Evolutionary conservation across 1,140 invertebrate genomes (phyloP).

Genomic region (Drosophila asahinai): DNA sequence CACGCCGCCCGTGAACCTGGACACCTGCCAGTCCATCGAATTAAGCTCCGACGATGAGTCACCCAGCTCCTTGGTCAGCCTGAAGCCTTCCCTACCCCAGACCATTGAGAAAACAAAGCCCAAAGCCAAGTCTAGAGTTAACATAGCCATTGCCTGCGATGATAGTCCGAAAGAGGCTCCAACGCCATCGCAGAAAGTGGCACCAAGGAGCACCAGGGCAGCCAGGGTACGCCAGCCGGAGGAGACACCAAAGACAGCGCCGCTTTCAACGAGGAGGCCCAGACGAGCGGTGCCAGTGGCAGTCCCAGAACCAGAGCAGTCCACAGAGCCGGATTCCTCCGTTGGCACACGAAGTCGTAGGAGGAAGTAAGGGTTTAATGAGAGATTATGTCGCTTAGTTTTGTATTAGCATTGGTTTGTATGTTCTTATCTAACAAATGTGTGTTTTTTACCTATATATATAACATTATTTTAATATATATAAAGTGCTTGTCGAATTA

Average conservation of each 20-base stretch:
- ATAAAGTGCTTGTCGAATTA: neutral
- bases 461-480: constrained; percentile 19
- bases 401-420: constrained; percentile 5
- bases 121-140: neutral
- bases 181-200: neutral
- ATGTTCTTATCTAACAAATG: neutral
- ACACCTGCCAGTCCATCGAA: constrained; percentile 63
- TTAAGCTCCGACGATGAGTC: constrained; percentile 49
- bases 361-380: constrained; percentile 33
- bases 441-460: constrained; percentile 12
- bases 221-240: neutral
- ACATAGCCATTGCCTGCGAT: neutral
- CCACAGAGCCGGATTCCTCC: constrained; percentile 6
- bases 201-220: constrained; percentile 7
- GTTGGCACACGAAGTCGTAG: constrained; percentile 34
- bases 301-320: neutral
- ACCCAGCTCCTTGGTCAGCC: neutral
- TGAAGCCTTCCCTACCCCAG: constrained; percentile 13
- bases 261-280: constrained; percentile 6
- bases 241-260: constrained; percentile 31
- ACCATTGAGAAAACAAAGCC: neutral
- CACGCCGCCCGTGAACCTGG: constrained; percentile 39
- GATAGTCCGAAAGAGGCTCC: constrained; percentile 1
- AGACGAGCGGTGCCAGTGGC: neutral
- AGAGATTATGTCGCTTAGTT: constrained; percentile 6